Evolutionary conservation across 2,113 vertebrate genomes (phyloP).

Genomic region (Lagenorhynchus albirostris): DNA sequence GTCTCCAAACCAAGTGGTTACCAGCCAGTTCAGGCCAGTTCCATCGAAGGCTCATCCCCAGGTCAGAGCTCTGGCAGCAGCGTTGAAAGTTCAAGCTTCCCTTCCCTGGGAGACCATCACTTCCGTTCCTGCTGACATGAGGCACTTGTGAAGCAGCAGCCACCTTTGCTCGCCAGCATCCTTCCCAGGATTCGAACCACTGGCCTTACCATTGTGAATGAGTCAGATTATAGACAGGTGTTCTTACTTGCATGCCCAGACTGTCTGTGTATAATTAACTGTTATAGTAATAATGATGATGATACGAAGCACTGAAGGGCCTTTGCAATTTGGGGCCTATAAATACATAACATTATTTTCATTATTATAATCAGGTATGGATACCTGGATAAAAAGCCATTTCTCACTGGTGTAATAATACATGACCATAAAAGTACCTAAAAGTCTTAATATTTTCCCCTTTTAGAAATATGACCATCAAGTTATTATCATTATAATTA

Average conservation of each 20-base stretch:
- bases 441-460: slow-evolving; percentile 44
- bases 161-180: not conserved
- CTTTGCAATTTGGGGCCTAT: slow-evolving; percentile 62
- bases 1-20: not conserved
- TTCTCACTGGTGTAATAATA: slow-evolving; percentile 48
- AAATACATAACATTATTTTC: slow-evolving; percentile 63
- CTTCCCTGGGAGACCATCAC: not conserved
- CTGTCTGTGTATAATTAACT: slow-evolving; percentile 59
- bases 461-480: slow-evolving; percentile 16
- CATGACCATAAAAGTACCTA: slow-evolving; percentile 43
- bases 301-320: slow-evolving; percentile 54
- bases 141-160: not conserved
- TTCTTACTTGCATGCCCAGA: slow-evolving; percentile 29
- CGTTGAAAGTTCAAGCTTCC: not conserved
- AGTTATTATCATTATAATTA: slow-evolving; percentile 33
- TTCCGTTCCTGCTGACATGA: not conserved
- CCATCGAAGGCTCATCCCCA: not conserved
- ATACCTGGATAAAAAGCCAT: slow-evolving; percentile 52
- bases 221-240: slow-evolving; percentile 33
- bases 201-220: slow-evolving; percentile 29
- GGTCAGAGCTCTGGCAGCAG: not conserved
- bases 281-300: slow-evolving; percentile 59
- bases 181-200: slow-evolving; percentile 36
- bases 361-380: slow-evolving; percentile 58
- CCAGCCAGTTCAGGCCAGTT: not conserved